Evolutionary conservation across 2,113 vertebrate species (phyloP).

Genomic region (Microtus richardsoni): DNA sequence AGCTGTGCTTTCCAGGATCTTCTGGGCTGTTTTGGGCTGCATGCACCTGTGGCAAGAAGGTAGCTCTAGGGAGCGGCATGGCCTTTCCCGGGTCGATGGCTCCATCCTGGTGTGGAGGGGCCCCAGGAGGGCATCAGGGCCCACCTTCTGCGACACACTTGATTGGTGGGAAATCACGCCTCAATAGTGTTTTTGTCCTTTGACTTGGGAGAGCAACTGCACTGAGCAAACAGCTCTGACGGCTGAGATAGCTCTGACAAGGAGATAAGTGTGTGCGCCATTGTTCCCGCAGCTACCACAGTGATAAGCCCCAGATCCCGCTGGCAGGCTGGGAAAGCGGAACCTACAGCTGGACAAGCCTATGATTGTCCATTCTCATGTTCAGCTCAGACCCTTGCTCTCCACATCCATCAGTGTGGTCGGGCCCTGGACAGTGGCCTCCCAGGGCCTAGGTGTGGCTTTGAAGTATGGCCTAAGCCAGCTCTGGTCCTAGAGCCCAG

Average conservation of each 20-base stretch:
- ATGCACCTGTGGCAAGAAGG: fast-evolving
- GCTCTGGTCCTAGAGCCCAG: too few species aligned
- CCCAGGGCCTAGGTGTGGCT: neutral
- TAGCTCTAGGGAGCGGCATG: neutral
- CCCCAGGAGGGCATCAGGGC: neutral
- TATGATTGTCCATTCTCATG: neutral
- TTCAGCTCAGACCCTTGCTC: neutral
- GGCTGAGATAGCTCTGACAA: neutral
- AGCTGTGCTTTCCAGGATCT: neutral
- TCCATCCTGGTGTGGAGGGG: neutral
- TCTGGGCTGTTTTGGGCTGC: neutral
- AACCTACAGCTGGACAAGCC: neutral
- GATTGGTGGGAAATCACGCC: neutral
- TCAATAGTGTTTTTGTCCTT: neutral
- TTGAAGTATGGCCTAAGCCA: neutral
- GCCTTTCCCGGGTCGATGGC: neutral
- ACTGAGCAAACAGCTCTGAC: neutral
- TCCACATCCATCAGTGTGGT: neutral
- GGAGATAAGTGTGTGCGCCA: neutral
- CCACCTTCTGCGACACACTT: neutral
- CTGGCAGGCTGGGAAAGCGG: neutral
- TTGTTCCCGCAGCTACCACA: neutral
- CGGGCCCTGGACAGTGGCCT: neutral
- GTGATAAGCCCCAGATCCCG: neutral
- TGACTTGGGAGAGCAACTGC: fast-evolving